phyloP scores from a whole-genome alignment of 1,140 invertebrate genomes.

The Apis dorsata region DNA sequence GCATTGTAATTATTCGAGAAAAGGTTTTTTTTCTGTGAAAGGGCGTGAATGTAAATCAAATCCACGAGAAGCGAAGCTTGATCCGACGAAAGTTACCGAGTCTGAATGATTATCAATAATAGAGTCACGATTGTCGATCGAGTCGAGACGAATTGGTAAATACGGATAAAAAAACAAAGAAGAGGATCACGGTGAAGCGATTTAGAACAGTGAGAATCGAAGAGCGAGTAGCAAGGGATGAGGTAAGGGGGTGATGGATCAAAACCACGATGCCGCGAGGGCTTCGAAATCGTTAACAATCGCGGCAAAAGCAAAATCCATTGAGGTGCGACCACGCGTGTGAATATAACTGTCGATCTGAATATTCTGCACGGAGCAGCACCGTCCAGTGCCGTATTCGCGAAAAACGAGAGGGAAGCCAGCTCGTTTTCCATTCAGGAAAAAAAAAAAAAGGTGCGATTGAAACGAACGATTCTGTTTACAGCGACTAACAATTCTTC shows the following conservation, averaged over 20 bases:
- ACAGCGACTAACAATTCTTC: slow-evolving; percentile 27
- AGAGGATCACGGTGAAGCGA: slow-evolving; percentile 63
- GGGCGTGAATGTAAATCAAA: not conserved
- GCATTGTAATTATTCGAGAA: slow-evolving; percentile 15
- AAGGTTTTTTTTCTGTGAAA: not conserved
- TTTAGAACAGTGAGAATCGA: slow-evolving; percentile 66
- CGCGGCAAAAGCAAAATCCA: slow-evolving; percentile 64
- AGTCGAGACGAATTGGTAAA: slow-evolving; percentile 61
- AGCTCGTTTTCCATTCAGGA: slow-evolving; percentile 28
- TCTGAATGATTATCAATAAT: slow-evolving; percentile 48
- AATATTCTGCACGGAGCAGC: slow-evolving; percentile 48
- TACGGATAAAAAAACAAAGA: slow-evolving; percentile 53
- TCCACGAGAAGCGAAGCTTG: not conserved
- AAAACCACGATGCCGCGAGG: slow-evolving; percentile 51
- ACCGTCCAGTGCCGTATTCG: slow-evolving; percentile 32
- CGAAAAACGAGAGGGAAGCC: slow-evolving; percentile 13
- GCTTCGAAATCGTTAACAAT: slow-evolving; percentile 72
- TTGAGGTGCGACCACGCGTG: slow-evolving; percentile 70
- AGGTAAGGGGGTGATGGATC: slow-evolving; percentile 32
- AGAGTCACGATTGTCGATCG: slow-evolving; percentile 36
- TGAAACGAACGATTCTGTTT: slow-evolving; percentile 41
- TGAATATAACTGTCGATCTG: slow-evolving; percentile 74
- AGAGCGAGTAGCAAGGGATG: slow-evolving; percentile 12
- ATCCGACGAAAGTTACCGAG: not conserved
- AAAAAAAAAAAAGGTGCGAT: slow-evolving; percentile 22